A percentile compares a stretch with the other conserved stretches of the same genome.
Evolutionary conservation across 2,797 vertebrate species (phyloP).

Genomic region (Chiroxiphia lanceolata): DNA sequence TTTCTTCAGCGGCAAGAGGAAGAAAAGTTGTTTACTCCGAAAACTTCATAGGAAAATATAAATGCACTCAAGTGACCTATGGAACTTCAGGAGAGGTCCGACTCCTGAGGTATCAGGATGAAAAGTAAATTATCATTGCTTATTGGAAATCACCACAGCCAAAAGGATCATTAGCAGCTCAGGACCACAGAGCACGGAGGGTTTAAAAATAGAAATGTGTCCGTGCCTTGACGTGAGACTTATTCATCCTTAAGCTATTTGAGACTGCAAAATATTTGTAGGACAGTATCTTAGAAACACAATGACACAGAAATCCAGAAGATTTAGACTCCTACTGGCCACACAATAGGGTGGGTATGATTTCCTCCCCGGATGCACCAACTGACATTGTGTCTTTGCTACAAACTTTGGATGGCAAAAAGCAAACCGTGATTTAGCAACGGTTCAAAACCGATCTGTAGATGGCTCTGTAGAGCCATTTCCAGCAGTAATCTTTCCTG

Average conservation of each 20-base stretch:
- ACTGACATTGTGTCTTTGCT: neutral
- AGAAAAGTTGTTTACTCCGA: conserved; percentile 6
- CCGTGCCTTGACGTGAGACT: conserved; percentile 46
- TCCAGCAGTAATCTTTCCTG: neutral
- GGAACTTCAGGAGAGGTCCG: neutral
- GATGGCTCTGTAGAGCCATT: neutral
- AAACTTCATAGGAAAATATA: neutral
- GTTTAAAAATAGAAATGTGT: conserved; percentile 52
- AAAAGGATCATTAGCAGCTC: conserved; percentile 8
- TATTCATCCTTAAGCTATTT: conserved; percentile 57
- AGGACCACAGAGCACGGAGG: neutral
- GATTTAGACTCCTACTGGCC: neutral
- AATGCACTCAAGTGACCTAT: neutral
- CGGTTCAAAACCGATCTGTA: neutral
- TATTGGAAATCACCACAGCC: conserved; percentile 28
- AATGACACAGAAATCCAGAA: conserved; percentile 49
- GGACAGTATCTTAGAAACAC: conserved; percentile 67
- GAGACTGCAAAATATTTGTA: conserved; percentile 63
- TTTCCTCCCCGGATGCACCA: neutral
- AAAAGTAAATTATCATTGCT: neutral
- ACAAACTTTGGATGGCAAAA: neutral
- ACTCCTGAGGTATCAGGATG: neutral
- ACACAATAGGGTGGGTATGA: neutral
- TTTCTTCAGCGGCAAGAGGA: neutral
- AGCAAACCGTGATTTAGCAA: neutral